Conservation (phyloP, 2,797 vertebrate genomes). For the Periophthalmus magnuspinnatus region DNA sequence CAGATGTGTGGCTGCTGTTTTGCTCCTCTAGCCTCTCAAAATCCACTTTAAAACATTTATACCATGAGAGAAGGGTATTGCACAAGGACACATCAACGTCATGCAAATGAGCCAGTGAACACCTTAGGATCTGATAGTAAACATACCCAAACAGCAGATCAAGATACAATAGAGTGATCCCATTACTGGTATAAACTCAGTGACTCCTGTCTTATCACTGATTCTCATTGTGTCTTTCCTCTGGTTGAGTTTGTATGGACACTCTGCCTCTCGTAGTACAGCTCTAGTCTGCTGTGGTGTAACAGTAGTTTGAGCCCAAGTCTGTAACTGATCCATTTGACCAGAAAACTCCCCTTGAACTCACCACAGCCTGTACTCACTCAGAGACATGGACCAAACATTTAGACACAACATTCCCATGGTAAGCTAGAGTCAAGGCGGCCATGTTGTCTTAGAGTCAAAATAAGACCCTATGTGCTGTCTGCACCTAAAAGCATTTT, state of each 20-base stretch:
- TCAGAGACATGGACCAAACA: not conserved
- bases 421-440: too few species aligned
- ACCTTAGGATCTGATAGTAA: too few species aligned
- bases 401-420: too few species aligned
- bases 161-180: not conserved
- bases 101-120: too few species aligned
- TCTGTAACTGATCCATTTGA: slow-evolving; percentile 63
- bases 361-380: slow-evolving; percentile 45
- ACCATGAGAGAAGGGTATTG: not conserved
- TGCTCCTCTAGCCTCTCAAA: not conserved
- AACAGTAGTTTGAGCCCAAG: slow-evolving; percentile 43
- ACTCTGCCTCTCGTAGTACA: not conserved
- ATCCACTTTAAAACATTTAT: not conserved
- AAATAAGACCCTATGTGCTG: too few species aligned
- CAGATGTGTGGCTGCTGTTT: not conserved
- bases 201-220: not conserved
- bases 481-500: too few species aligned
- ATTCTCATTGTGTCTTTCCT: slow-evolving; percentile 6
- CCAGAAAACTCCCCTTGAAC: slow-evolving; percentile 49
- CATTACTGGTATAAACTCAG: not conserved
- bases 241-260: slow-evolving; percentile 1
- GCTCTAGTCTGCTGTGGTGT: slow-evolving; percentile 10
- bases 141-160: not conserved
- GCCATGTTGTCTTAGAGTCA: too few species aligned
- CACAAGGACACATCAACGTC: too few species aligned